Conservation (phyloP, 2,113 vertebrate genomes). For the Pollachius pollachius region DNA sequence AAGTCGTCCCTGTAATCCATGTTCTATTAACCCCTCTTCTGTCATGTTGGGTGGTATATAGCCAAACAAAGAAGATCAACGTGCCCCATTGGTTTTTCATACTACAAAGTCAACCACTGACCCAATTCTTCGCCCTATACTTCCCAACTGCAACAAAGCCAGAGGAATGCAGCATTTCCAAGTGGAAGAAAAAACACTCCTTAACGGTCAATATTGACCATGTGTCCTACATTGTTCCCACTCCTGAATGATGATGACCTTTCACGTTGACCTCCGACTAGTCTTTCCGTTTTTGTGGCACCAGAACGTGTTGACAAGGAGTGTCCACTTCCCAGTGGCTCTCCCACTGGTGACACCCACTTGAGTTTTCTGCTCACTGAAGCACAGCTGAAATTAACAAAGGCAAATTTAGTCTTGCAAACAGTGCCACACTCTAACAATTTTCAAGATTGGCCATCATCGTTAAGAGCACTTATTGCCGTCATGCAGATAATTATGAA, state of each 20-base stretch:
- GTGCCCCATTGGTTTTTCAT: conserved; percentile 13
- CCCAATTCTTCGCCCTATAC: conserved; percentile 29
- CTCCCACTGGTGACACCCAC: too few species aligned
- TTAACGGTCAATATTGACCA: conserved; percentile 65
- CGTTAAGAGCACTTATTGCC: too few species aligned
- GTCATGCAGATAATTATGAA: too few species aligned
- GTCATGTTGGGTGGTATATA: conserved; percentile 9
- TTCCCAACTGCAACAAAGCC: conserved; percentile 23
- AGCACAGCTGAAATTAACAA: too few species aligned
- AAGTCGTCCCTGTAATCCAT: conserved; percentile 11
- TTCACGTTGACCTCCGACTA: conserved; percentile 49
- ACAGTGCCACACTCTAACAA: too few species aligned
- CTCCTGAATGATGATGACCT: conserved; percentile 28
- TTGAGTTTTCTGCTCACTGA: too few species aligned
- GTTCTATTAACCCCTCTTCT: conserved; percentile 11
- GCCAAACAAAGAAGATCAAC: conserved; percentile 22
- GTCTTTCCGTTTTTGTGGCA: conserved; percentile 16
- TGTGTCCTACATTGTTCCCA: conserved; percentile 36
- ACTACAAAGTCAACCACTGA: too few species aligned
- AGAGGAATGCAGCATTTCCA: conserved; percentile 40
- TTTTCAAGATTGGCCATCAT: too few species aligned
- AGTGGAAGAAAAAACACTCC: background rate
- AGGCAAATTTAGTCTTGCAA: too few species aligned
- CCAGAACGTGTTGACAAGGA: conserved; percentile 16
- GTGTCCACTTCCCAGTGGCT: conserved; percentile 13